These are phyloP conservation scores for Sinopyrophorus schimmeli DNA, from an alignment of 2,888 invertebrate species.

Conservation along the genomic window DNA sequence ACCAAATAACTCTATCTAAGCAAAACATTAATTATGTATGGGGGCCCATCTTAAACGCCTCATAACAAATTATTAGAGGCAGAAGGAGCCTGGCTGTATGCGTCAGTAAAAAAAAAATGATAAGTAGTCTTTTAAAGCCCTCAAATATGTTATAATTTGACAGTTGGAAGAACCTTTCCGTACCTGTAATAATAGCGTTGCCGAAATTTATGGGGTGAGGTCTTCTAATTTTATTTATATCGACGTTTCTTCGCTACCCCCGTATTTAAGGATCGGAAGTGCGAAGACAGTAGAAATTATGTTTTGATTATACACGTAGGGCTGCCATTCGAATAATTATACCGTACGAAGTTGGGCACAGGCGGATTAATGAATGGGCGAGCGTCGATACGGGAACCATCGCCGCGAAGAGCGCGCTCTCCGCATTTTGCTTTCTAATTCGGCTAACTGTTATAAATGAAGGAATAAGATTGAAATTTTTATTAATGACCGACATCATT, in stretches of 20 bases:
- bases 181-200: slow-evolving; percentile 45
- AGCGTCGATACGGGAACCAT: slow-evolving; percentile 13
- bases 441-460: slow-evolving; percentile 42
- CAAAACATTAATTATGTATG: no score
- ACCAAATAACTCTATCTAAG: no score
- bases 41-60: no score
- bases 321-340: slow-evolving; percentile 21
- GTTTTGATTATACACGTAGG: slow-evolving; percentile 19
- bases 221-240: slow-evolving; percentile 46
- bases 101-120: slow-evolving; percentile 21
- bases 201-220: slow-evolving; percentile 45
- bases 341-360: slow-evolving; percentile 6
- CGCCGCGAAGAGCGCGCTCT: slow-evolving; percentile 6
- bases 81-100: no score
- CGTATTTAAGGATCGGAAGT: slow-evolving; percentile 23
- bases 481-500: slow-evolving; percentile 48
- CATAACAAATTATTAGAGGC: no score
- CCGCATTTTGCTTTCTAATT: slow-evolving; percentile 34
- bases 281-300: slow-evolving; percentile 23
- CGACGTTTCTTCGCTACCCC: slow-evolving; percentile 39
- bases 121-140: slow-evolving; percentile 15
- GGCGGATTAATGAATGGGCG: slow-evolving; percentile 19
- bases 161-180: slow-evolving; percentile 34
- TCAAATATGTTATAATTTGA: slow-evolving; percentile 20
- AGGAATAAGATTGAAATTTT: slow-evolving; percentile 47